phyloP scores from a whole-genome alignment of 2,113 vertebrate species.

The Ophiodon elongatus region DNA sequence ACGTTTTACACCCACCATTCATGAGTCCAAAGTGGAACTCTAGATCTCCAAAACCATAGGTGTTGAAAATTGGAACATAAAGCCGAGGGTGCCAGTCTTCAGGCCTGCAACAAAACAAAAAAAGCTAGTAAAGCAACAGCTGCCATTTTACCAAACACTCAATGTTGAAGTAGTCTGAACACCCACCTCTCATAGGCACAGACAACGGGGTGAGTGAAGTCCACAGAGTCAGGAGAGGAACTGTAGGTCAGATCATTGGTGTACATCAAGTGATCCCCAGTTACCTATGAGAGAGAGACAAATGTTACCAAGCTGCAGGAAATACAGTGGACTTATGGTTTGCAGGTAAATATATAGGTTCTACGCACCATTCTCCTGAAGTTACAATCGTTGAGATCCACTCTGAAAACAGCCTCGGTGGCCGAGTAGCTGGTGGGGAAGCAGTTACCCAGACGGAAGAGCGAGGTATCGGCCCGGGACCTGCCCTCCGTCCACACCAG shows the following conservation, averaged over 20 bases:
- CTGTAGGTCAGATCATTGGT: slow-evolving; percentile 66
- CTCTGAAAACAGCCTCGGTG: slow-evolving; percentile 65
- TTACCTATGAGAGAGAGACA: slow-evolving; percentile 70
- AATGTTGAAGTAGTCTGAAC: too few species aligned
- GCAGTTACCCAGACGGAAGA: slow-evolving; percentile 79
- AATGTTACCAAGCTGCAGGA: background rate
- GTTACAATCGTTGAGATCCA: slow-evolving; percentile 66
- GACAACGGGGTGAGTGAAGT: slow-evolving; percentile 53
- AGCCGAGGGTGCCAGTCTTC: slow-evolving; percentile 62
- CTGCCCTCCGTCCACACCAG: slow-evolving; percentile 70
- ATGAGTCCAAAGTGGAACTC: slow-evolving; percentile 77
- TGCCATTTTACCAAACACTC: background rate
- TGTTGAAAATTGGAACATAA: slow-evolving; percentile 63
- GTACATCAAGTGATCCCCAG: slow-evolving; percentile 61
- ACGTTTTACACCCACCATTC: slow-evolving; percentile 73
- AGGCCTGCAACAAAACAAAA: slow-evolving; percentile 50
- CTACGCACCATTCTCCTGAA: slow-evolving; percentile 72
- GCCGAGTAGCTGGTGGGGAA: slow-evolving; percentile 57
- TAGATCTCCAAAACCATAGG: slow-evolving; percentile 63
- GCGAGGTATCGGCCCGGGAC: slow-evolving; percentile 36
- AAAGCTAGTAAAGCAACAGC: background rate
- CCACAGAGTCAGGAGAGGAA: slow-evolving; percentile 32
- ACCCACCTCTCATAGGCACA: too few species aligned
- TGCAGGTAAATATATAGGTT: accelerated
- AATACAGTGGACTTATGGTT: accelerated